Evolutionary conservation across 1,140 invertebrate species (phyloP).

Genomic region (Phthorimaea operculella): DNA sequence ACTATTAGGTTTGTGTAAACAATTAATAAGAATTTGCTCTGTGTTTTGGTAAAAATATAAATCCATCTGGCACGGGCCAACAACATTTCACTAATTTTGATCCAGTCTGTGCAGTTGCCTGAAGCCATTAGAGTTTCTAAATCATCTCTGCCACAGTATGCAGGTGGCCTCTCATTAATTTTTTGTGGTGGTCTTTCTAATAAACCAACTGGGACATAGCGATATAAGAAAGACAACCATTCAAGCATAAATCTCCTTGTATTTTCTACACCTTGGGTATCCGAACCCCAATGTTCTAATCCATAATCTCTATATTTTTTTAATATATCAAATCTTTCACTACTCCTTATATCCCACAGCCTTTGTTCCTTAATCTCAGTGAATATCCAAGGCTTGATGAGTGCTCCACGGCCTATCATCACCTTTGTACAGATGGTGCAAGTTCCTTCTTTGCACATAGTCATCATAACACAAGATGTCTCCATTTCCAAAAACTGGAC

Average conservation of each 20-base stretch:
- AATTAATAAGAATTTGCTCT: constrained; percentile 92
- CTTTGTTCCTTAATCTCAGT: constrained; percentile 96
- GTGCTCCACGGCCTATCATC: constrained; percentile 92
- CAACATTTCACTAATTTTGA: constrained; percentile 98
- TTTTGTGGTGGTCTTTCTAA: constrained; percentile 92
- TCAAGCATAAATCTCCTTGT: constrained; percentile 91
- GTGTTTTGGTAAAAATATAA: constrained; percentile 97
- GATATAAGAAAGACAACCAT: constrained; percentile 94
- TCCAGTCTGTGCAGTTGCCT: constrained; percentile 91
- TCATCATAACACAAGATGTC: constrained; percentile 95
- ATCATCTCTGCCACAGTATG: constrained; percentile 90
- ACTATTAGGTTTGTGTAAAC: constrained; percentile 67
- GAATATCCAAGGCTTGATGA: constrained; percentile 99
- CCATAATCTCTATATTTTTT: constrained; percentile 94
- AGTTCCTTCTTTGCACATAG: constrained; percentile 69
- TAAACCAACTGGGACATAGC: constrained; percentile 96
- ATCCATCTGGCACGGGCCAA: constrained; percentile 93
- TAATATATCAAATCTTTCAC: constrained; percentile 92
- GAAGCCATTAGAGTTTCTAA: constrained; percentile 96
- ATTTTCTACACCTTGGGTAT: constrained; percentile 95
- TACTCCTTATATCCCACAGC: constrained; percentile 91
- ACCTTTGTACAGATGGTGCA: constrained; percentile 72
- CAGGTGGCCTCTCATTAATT: constrained; percentile 95
- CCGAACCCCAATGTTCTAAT: constrained; percentile 98
- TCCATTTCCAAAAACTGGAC: constrained; percentile 96